Percentiles rank a stretch among this genome's conserved stretches.
Conservation (phyloP, 2,888 invertebrate genomes). For the Melitaea athalia region DNA sequence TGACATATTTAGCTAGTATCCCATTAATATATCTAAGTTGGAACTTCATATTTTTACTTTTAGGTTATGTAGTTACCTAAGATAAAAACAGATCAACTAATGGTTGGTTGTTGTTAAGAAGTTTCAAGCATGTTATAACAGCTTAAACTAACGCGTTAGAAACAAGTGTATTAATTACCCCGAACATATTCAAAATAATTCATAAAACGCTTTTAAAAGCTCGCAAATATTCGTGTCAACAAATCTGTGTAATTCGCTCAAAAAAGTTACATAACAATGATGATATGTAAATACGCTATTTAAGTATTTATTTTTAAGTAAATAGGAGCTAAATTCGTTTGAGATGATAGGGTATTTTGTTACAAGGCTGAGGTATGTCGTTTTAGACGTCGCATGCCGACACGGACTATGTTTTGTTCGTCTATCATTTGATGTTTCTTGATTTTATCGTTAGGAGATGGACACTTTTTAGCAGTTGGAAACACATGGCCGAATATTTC, state of each 20-base stretch:
- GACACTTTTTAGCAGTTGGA: constrained; percentile 35
- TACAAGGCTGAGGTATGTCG: constrained; percentile 24
- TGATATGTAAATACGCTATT: not conserved
- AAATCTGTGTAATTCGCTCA: not conserved
- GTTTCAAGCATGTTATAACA: no score
- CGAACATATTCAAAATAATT: not conserved
- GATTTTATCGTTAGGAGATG: constrained; percentile 39
- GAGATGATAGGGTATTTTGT: constrained; percentile 1
- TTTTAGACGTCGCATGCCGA: constrained; percentile 23
- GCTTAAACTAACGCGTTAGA: not conserved
- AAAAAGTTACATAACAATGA: constrained; percentile 1
- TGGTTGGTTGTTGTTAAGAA: no score
- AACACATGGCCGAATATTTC: constrained; percentile 46
- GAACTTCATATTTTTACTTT: no score
- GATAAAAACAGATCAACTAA: no score
- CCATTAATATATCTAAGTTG: no score
- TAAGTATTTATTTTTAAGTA: not conserved
- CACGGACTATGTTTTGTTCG: constrained; percentile 27
- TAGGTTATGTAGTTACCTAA: no score
- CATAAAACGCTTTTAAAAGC: not conserved
- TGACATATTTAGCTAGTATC: no score
- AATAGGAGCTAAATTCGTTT: not conserved
- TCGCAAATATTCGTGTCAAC: constrained; percentile 9
- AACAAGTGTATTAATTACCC: not conserved
- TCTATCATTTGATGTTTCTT: constrained; percentile 35